Conservation (phyloP, 2,797 vertebrate genomes). For the Danio kyathit region DNA sequence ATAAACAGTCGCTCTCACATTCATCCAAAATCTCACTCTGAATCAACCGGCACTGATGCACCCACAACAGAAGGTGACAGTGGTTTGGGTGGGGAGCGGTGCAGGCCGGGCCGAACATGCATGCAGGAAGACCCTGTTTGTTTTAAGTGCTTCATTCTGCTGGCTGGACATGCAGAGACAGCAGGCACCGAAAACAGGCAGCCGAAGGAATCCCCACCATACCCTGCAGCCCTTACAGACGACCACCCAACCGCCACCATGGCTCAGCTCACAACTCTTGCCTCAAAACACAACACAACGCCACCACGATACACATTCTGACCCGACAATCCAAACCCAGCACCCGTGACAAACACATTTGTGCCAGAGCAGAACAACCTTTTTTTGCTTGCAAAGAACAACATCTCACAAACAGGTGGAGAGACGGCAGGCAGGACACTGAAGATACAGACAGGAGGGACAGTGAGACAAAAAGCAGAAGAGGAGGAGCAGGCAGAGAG, state of each 20-base stretch:
- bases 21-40: constrained; percentile 31
- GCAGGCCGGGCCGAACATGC: constrained; percentile 58
- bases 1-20: not conserved
- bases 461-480: not conserved
- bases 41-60: constrained; percentile 47
- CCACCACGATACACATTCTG: not conserved
- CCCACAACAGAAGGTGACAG: constrained; percentile 51
- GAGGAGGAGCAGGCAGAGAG: constrained; percentile 74
- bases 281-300: not conserved
- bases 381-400: not conserved
- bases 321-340: constrained; percentile 1
- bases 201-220: constrained; percentile 58
- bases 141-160: constrained; percentile 71
- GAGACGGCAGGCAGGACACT: constrained; percentile 68
- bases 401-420: constrained; percentile 54
- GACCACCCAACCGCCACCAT: not conserved
- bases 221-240: constrained; percentile 16
- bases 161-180: constrained; percentile 76
- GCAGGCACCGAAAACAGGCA: constrained; percentile 72
- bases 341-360: not conserved
- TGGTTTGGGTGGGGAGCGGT: constrained; percentile 58
- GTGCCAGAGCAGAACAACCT: not conserved
- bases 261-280: constrained; percentile 5
- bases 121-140: constrained; percentile 71
- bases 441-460: constrained; percentile 51